Evolutionary conservation across 2,113 vertebrate genomes (phyloP).

Genomic region (Maccullochella peelii): DNA sequence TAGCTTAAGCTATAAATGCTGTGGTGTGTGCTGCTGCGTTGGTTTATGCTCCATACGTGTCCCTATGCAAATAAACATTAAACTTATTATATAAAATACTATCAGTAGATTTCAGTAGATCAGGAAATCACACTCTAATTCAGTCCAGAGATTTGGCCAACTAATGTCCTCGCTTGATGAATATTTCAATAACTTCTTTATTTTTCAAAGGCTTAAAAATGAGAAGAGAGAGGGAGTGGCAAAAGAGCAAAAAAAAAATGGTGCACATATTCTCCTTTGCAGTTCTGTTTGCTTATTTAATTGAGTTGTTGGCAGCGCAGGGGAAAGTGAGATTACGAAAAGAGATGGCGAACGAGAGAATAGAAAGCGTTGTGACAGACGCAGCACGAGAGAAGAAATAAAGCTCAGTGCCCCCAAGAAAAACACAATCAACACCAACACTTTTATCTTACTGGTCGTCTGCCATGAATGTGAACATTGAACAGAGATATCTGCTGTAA

Average conservation of each 20-base stretch:
- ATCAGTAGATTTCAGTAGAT: not conserved
- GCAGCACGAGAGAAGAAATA: not conserved
- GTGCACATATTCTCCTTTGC: not conserved
- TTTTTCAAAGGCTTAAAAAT: slow-evolving; percentile 46
- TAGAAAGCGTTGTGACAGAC: not conserved
- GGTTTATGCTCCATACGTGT: too few relatives aligned
- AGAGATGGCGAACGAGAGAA: not conserved
- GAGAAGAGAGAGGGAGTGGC: not conserved
- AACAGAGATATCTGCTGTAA: not conserved
- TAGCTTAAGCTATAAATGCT: too few relatives aligned
- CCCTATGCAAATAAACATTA: too few relatives aligned
- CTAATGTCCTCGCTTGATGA: slow-evolving; percentile 31
- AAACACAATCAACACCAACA: not conserved
- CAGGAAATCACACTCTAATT: not conserved
- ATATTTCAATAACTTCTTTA: slow-evolving; percentile 51
- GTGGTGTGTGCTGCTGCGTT: too few relatives aligned
- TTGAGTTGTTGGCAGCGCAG: not conserved
- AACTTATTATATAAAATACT: not conserved
- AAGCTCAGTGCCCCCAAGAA: not conserved
- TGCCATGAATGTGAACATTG: not conserved
- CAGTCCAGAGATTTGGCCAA: not conserved
- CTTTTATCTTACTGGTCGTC: not conserved
- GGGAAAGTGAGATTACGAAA: not conserved
- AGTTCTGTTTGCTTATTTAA: not conserved
- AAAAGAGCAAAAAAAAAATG: not conserved